phyloP scores from a whole-genome alignment of 2,888 invertebrate species.

The Pseudococcus jackbeardsleyi region DNA sequence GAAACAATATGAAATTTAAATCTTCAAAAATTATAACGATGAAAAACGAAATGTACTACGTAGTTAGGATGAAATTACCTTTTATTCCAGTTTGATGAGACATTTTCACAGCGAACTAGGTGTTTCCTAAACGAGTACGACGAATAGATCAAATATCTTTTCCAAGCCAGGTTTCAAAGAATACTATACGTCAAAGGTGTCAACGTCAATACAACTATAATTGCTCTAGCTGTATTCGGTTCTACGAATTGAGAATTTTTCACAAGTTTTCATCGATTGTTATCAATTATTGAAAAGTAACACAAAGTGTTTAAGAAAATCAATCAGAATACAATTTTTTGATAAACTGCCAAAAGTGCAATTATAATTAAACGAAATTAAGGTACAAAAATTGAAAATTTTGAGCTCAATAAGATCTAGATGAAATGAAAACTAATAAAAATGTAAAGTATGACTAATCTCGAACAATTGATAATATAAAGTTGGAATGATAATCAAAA shows the following conservation, averaged over 20 bases:
- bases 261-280: neutral
- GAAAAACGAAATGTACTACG: neutral
- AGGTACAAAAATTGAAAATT: neutral
- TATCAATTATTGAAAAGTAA: constrained; percentile 13
- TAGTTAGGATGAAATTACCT: constrained; percentile 73
- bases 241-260: neutral
- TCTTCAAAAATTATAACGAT: neutral
- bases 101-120: constrained; percentile 72
- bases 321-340: neutral
- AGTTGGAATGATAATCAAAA: neutral
- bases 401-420: neutral
- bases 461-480: neutral
- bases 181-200: neutral
- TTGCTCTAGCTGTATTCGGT: neutral
- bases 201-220: neutral
- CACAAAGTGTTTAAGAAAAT: neutral
- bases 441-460: neutral
- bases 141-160: neutral
- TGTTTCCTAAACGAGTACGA: neutral
- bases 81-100: constrained; percentile 93
- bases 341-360: neutral
- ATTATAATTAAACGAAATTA: neutral
- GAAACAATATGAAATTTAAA: neutral
- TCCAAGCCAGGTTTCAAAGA: neutral
- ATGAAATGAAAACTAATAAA: neutral